Percentiles rank a stretch among this genome's conserved stretches.
These are phyloP conservation scores for Semibalanus balanoides DNA, from an alignment of 1,140 invertebrate genomes.

Conservation along the genomic window DNA sequence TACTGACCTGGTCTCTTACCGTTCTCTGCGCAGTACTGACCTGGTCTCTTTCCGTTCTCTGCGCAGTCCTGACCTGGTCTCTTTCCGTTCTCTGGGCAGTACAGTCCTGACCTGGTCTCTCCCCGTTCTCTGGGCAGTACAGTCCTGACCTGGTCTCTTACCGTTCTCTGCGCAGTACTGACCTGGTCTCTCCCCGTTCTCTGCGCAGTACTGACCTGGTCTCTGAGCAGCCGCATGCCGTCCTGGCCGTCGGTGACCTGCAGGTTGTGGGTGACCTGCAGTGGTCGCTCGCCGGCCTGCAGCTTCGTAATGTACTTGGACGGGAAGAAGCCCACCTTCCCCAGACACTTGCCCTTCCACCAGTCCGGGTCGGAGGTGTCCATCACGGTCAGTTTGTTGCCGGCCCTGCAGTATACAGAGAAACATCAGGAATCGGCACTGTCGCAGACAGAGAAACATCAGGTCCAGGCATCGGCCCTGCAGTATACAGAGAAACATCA, in stretches of 20 bases:
- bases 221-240: slow-evolving; percentile 44
- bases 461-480: no score
- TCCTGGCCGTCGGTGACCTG: slow-evolving; percentile 46
- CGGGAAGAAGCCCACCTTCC: slow-evolving; percentile 76
- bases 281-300: slow-evolving; percentile 70
- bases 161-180: slow-evolving; percentile 15
- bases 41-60: slow-evolving; percentile 56
- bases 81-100: no score
- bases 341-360: slow-evolving; percentile 92
- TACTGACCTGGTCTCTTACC: slow-evolving; percentile 49
- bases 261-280: slow-evolving; percentile 57
- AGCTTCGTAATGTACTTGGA: slow-evolving; percentile 56
- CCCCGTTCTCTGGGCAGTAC: no score
- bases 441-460: no score
- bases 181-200: no score
- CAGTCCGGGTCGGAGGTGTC: slow-evolving; percentile 88
- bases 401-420: slow-evolving; percentile 44
- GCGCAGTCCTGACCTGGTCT: slow-evolving; percentile 42
- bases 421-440: no score
- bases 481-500: neutral
- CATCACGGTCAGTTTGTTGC: slow-evolving; percentile 86
- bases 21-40: slow-evolving; percentile 32
- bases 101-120: no score
- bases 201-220: slow-evolving; percentile 42
- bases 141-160: no score